Evolutionary conservation across 2,888 invertebrate species (phyloP).

Genomic region (Drosophila eohydei): DNA sequence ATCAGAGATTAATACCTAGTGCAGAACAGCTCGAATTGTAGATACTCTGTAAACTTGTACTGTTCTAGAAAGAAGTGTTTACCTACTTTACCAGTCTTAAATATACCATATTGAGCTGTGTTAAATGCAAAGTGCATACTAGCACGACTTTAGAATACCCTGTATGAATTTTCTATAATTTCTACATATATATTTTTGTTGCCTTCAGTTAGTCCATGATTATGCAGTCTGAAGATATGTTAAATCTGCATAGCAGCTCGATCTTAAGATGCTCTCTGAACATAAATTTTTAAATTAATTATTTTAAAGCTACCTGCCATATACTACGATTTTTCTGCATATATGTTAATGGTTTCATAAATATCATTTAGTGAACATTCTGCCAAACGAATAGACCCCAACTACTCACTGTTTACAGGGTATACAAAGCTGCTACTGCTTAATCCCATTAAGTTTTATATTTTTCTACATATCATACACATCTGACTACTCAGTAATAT

Average conservation of each 20-base stretch:
- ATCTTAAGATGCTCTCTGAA: background rate
- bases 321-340: no score
- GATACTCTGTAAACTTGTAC: background rate
- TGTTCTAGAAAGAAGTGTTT: no score
- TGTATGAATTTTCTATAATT: background rate
- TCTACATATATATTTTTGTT: background rate
- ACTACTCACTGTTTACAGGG: background rate
- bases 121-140: background rate
- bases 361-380: background rate
- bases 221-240: background rate
- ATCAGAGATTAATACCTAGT: no score
- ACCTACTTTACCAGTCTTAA: no score
- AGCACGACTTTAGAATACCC: background rate
- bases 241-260: background rate
- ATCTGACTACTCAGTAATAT: background rate
- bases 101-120: background rate
- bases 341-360: background rate
- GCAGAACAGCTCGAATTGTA: background rate
- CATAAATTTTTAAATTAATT: no score
- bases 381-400: background rate
- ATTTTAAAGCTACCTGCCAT: background rate
- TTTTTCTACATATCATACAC: background rate
- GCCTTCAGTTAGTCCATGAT: background rate
- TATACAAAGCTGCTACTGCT: background rate
- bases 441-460: background rate